A percentile compares a stretch with the other conserved stretches of the same genome.
These are phyloP conservation scores for Paedocypris micromegethes DNA, from an alignment of 2,797 vertebrate species.

Conservation along the genomic window DNA sequence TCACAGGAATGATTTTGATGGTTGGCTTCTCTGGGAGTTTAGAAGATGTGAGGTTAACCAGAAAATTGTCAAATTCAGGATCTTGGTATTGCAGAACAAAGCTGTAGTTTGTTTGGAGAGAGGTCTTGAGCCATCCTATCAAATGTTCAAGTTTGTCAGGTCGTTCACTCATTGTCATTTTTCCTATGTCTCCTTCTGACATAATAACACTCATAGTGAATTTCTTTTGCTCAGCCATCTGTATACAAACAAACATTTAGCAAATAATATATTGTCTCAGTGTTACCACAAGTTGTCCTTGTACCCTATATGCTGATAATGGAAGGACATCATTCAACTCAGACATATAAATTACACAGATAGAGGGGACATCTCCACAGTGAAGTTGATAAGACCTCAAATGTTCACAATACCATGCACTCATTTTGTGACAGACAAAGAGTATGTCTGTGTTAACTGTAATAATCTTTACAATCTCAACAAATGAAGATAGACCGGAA, in stretches of 20 bases:
- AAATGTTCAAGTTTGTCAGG: conserved; percentile 42
- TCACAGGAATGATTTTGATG: no score
- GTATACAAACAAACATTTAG: conserved; percentile 9
- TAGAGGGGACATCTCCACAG: neutral
- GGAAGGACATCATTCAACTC: conserved; percentile 11
- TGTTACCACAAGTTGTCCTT: conserved; percentile 8
- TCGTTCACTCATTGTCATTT: conserved; percentile 15
- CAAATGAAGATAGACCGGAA: conserved; percentile 43
- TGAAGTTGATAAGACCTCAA: neutral
- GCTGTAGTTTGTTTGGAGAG: conserved; percentile 19
- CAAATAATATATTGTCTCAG: neutral
- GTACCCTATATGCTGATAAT: conserved; percentile 11
- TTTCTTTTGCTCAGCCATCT: conserved; percentile 40
- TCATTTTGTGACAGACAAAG: conserved; percentile 40
- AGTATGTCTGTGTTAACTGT: conserved; percentile 31
- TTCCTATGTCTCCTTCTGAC: conserved; percentile 31
- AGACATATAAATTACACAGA: neutral
- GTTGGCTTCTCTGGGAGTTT: no score
- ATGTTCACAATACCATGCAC: no score
- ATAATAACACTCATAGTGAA: conserved; percentile 40
- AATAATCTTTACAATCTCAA: conserved; percentile 43
- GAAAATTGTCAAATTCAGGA: conserved; percentile 41
- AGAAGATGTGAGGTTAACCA: conserved; percentile 50
- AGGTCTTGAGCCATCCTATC: conserved; percentile 32
- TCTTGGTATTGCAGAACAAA: conserved; percentile 39